Evolutionary conservation across 2,888 invertebrate species (phyloP).

Genomic region (Cepaea hortensis): DNA sequence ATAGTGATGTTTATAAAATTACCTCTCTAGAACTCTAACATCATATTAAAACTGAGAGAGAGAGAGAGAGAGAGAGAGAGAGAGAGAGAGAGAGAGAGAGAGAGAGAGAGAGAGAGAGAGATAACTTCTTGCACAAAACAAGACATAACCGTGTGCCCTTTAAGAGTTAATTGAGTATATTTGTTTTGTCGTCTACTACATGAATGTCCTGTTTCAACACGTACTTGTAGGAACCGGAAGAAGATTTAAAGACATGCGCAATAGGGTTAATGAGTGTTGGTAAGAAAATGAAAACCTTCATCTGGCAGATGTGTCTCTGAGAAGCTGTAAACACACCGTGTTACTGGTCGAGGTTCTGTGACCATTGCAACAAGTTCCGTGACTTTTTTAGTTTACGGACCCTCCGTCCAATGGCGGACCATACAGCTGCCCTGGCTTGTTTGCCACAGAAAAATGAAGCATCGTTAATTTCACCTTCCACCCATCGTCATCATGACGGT

Average conservation of each 20-base stretch:
- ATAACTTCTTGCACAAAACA: no score
- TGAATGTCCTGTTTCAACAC: no score
- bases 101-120: no score
- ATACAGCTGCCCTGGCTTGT: neutral
- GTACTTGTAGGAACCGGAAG: conserved; percentile 1
- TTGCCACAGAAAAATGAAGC: neutral
- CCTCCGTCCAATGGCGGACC: neutral
- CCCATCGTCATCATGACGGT: no score
- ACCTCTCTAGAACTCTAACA: no score
- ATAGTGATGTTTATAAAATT: no score
- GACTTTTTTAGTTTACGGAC: neutral
- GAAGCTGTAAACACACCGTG: neutral
- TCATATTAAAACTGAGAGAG: no score
- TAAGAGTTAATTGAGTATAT: no score
- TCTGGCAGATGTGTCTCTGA: neutral
- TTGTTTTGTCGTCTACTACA: no score
- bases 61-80: no score
- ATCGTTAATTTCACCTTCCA: conserved; percentile 3
- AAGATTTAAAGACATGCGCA: neutral
- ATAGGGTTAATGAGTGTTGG: neutral
- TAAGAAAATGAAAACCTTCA: conserved; percentile 17
- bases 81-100: no score
- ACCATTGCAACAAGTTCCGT: neutral
- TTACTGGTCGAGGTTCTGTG: neutral
- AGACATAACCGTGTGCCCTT: no score